A percentile compares a stretch with the other conserved stretches of the same genome.
Conservation (phyloP, 2,888 invertebrate species). For the Xestoiulus laeticollis region DNA sequence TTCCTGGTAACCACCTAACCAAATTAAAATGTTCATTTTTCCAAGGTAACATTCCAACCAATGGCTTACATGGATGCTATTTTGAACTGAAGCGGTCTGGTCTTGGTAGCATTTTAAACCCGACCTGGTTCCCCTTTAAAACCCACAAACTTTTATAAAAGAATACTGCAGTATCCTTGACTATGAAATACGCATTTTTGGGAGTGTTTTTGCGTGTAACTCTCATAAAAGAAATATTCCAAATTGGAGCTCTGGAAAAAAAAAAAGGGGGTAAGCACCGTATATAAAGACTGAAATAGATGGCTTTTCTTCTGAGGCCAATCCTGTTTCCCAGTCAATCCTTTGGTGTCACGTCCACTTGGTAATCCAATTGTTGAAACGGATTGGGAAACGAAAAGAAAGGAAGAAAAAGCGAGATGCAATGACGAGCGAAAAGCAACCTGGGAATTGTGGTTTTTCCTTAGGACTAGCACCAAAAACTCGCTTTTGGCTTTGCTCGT, state of each 20-base stretch:
- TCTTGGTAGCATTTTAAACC: background rate
- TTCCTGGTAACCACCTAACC: too few relatives aligned
- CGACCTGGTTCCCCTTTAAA: background rate
- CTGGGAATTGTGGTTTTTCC: constrained; percentile 22
- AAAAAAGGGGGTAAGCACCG: constrained; percentile 7
- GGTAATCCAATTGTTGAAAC: constrained; percentile 26
- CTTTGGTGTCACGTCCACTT: constrained; percentile 26
- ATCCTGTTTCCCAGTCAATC: constrained; percentile 26
- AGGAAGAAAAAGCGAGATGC: constrained; percentile 1
- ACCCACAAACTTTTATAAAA: background rate
- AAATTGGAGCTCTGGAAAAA: background rate
- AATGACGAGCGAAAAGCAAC: background rate
- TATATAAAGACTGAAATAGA: constrained; percentile 2
- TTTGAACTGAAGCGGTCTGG: too few relatives aligned
- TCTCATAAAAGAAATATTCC: background rate
- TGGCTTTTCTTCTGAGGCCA: constrained; percentile 16
- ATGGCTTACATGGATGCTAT: too few relatives aligned
- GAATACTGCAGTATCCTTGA: background rate
- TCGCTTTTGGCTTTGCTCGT: constrained; percentile 26
- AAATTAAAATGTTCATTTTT: too few relatives aligned
- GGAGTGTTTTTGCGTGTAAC: background rate
- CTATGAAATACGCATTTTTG: background rate
- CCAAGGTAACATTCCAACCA: too few relatives aligned
- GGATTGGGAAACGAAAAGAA: constrained; percentile 17
- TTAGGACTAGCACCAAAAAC: constrained; percentile 11